Evolutionary conservation across 2,113 vertebrate species (phyloP), one percentile per base, ranked within the genome.

Genomic region (Suricata suricatta): DNA sequence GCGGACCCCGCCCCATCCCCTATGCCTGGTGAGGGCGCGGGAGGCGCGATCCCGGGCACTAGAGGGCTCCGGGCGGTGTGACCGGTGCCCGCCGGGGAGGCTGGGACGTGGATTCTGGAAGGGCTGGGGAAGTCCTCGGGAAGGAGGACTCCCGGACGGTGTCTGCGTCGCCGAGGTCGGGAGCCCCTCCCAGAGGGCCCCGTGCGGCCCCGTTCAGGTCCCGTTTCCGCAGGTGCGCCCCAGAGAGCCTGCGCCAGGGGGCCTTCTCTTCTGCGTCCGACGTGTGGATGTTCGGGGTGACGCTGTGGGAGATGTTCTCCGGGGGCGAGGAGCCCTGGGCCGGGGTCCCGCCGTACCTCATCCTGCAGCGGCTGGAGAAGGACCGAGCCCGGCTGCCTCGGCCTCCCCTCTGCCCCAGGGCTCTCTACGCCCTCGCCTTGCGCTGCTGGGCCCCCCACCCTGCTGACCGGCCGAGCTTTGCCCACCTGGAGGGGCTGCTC

Each of bases 251-350:
- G 7, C 99, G 99, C 19, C 96, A 99, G 0, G 99, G 99, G 60
- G 98, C 99, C 29, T 99, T 99, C 98, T 99, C 99, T 4, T 99
- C 99, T 25, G 97, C 99, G 38, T 99, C 99, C 0, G 99, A 99
- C 12, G 99, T 99, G 80, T 99, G 99, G 99, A 99, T 99, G 99
- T 99, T 99, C 38, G 99, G 99, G 0, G 98, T 99, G 94, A 99
- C 99, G 5, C 69, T 99, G 69, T 99, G 99, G 99, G 99, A 99
- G 98, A 99, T 99, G 99, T 99, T 99, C 93, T 99, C 99, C 2
- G 99, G 99, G 96, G 99, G 99, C 4, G 98, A 99, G 95, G 99
- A 99, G 89, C 99, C 99, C 23, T 99, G 99, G 99, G 97, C 95
- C 0, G 91, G 97, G 12, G 88, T 98, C 41, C 89, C 97, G 0